Evolutionary conservation across 2,113 vertebrate species (phyloP), one percentile per base, ranked within the genome.

Genomic region (Osmerus eperlanus): DNA sequence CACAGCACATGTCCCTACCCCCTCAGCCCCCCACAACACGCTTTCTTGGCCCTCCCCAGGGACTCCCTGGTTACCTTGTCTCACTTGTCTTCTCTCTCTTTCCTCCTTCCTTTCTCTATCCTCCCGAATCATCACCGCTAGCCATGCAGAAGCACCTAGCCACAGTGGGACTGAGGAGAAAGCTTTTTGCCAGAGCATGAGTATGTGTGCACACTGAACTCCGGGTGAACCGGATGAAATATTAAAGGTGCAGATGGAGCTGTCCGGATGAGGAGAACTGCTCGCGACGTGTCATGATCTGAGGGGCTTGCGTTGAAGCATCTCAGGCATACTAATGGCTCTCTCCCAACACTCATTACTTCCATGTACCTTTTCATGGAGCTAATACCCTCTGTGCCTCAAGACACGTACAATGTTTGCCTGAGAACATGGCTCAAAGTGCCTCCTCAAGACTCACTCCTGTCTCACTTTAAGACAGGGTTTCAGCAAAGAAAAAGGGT

Each of bases 221-320:
- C 92, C 84, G 83, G 88, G 90, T 98, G 96, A 98, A 99, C 97
- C 91, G 28, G 94, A 97, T 99, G 91, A 98, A 99, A 98, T 97
- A 99, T 99, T 99, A 94, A 99, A 93, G 92, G 95, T 94, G 94
- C 95, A 97, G 95, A 99, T 99, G 96, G 96, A 98, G 94, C 94
- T 95, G 95, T 97, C 95, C 93, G 89, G 92, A 93, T 96, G 96
- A 97, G 92, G 95, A 94, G 94, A 96, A 96, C 93, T 92, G 91
- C 92, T 96, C 91, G 88, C 93, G 94, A 96, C 87, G 89, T 95
- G 95, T 96, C 95, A 97, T 96, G 96, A 97, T 98, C 95, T 93
- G 93, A 94, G 91, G 89, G 85, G 84, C 93, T 94, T 93, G 95
- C 93, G 95, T 95, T 95, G 94, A 94, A 94, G 88, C 90, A 95